A percentile compares a stretch with the other conserved stretches of the same genome.
phyloP scores from a whole-genome alignment of 1,140 invertebrate species.

The Watersipora subatra region DNA sequence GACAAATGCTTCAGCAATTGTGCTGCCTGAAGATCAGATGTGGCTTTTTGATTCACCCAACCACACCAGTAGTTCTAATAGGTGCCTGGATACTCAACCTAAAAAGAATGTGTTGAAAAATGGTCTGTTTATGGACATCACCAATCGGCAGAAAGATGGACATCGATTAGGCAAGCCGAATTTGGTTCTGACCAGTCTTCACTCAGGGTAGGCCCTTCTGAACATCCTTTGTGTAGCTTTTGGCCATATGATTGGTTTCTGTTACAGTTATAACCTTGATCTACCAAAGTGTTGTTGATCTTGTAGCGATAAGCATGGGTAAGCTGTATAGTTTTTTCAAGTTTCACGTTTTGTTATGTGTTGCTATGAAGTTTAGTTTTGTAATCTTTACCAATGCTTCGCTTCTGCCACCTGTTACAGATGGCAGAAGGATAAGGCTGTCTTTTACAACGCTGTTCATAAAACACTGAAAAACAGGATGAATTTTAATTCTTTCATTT shows the following conservation, averaged over 20 bases:
- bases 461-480: too few relatives aligned
- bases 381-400: neutral
- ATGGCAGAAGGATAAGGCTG: too few relatives aligned
- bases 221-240: too few relatives aligned
- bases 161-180: neutral
- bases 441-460: too few relatives aligned
- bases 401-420: too few relatives aligned
- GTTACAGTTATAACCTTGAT: neutral
- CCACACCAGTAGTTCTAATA: neutral
- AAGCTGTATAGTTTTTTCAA: neutral
- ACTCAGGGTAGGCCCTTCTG: neutral
- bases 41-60: neutral
- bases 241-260: neutral
- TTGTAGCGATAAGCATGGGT: neutral
- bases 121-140: neutral
- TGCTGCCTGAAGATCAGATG: neutral
- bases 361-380: neutral
- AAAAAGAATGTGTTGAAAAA: neutral
- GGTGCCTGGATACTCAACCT: too few relatives aligned
- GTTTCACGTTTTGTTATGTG: neutral
- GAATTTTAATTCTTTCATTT: too few relatives aligned
- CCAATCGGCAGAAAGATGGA: neutral
- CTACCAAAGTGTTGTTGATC: neutral
- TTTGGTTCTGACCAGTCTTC: neutral
- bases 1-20: neutral